Evolutionary conservation across 2,113 vertebrate species (phyloP), one percentile per base, ranked within the genome.

Genomic region (Paraplagusia blochii): DNA sequence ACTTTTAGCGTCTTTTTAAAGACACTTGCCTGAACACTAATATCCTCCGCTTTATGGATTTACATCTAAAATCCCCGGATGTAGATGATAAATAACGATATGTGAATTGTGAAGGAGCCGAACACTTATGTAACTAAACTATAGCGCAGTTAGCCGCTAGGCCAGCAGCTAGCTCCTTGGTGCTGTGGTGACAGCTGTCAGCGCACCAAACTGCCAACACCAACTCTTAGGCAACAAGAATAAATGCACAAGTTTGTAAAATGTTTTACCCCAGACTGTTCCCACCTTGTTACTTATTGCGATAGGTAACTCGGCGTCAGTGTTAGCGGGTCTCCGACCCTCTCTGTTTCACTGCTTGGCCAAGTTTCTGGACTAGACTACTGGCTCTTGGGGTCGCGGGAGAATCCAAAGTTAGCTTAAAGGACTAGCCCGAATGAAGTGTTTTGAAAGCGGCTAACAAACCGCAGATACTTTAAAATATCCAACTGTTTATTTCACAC

Each of bases 141-240:
- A 48, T 29, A 57, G 22, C 33, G 39, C 49, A 68, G 76, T 79
- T 85, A 83, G 43, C 65, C 17, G 66, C 66, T 66, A 58, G 43
- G 77, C 71, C 85, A 86, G 53, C 38, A 44, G 79, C 84, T 88
- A 85, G 38, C 72, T 82, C 76, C 72, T 75, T 52, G 65, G 47
- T 83, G 82, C 82, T 86, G 87, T 81, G 76, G 83, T 88, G 87
- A 88, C 87, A 88, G 87, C 87, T 88, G 87, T 87, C 87, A 88
- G 79, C 82, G 78, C 83, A 70, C 80, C 82, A 82, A 79, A 75
- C 77, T 72, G 63, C 42, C 59, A 58, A 58, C 70, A 63, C 69
- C 77, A 88, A 82, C 70, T 80, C 84, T 58, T 67, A 57, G 39
- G 10, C 44, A 61, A 52, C 69, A 52, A 55, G 52, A 77, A 69